Evolutionary conservation across 2,797 vertebrate genomes (phyloP).

Genomic region (Peromyscus melanophrys): DNA sequence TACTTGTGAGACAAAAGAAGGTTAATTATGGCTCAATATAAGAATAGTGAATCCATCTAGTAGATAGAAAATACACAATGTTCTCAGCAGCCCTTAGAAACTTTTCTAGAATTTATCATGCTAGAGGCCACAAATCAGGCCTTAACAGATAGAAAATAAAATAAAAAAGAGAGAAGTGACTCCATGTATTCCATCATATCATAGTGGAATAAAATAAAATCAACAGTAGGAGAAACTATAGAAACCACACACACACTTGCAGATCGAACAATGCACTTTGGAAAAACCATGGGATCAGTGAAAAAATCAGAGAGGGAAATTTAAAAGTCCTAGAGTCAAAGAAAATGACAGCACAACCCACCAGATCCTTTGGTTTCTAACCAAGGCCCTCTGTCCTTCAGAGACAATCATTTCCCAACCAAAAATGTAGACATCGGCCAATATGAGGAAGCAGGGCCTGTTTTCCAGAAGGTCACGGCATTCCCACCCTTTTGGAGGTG

Average conservation of each 20-base stretch:
- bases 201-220: background rate
- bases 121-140: background rate
- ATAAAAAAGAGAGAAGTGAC: background rate
- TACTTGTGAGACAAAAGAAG: conserved; percentile 29
- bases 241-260: background rate
- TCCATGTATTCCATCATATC: background rate
- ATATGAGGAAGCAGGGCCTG: background rate
- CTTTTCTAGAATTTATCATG: background rate
- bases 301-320: background rate
- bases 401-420: background rate
- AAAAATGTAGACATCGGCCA: background rate
- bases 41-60: background rate
- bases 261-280: background rate
- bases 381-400: background rate
- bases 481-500: background rate
- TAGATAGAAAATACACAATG: background rate
- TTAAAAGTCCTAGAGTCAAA: background rate
- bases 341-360: background rate
- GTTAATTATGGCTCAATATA: background rate
- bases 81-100: background rate
- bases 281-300: background rate
- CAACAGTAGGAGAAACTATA: background rate
- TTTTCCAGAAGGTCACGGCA: background rate
- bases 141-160: background rate
- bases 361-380: background rate